Evolutionary conservation across 2,797 vertebrate species (phyloP), one percentile per base, ranked within the genome.

Genomic region (Morus bassanus): DNA sequence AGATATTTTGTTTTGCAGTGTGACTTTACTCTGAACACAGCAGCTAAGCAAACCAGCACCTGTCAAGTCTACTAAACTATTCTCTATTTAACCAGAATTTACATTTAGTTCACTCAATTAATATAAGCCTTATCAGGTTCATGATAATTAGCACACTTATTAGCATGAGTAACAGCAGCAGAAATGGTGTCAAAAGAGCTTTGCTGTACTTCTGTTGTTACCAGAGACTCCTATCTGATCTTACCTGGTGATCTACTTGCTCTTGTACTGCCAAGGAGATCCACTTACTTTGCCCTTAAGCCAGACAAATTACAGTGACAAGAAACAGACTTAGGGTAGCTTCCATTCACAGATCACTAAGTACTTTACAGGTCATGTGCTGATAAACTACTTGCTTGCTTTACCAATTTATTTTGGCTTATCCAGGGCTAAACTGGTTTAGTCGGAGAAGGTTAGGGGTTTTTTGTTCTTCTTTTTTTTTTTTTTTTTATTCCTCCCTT

Each of bases 41-140:
- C 67, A 70, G 94, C 85, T 69, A 96, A 27, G 84, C 48, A 69
- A 91, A 84, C 46, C 60, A 43, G 86, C 77, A 85, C 65, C 73
- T 94, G 77, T 82, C 84, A 96, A 80, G 80, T 54, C 74, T 93
- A 70, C 81, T 80, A 81, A 94, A 91, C 77, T 61, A 74, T 74
- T 93, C 81, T 86, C 96, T 95, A 37, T 94, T 97, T 96, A 95
- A 96, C 72, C 45, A 85, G 37, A 97, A 98, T 97, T 95, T 96
- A 94, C 91, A 95, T 95, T 96, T 90, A 95, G 78, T 95, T 89
- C 67, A 89, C 91, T 93, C 95, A 97, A 96, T 97, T 97, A 97
- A 93, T 92, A 82, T 65, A 94, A 77, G 83, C 89, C 85, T 96
- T 96, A 93, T 94, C 93, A 95, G 89, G 83, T 94, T 96, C 95